Base-by-base conservation (phyloP, 1,140 invertebrate species). In the Dendroctonus valens region DNA sequence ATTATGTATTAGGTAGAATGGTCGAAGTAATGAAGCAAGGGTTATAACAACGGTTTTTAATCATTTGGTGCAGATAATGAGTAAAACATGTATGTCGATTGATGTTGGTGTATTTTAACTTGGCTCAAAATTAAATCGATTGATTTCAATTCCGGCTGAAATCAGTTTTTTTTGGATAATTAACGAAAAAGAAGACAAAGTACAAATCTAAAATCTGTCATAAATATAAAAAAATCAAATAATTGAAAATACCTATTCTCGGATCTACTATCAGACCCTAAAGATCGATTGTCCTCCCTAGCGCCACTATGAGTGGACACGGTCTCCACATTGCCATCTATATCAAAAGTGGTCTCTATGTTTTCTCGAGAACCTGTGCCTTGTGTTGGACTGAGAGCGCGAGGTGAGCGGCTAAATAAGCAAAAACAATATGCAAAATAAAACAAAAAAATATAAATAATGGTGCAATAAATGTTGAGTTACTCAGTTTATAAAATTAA, bases 251-350 rank as follows among this genome's bases (percentile, higher is more conserved):
- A 77, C 76, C 76, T 76, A 69, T 76, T 76, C 64, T 77, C 76
- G n/a, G 73, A 76, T 26, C 74, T 69, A 52, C 59, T 68, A 51
- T 68, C 66, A 8, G 76, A 77, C 44, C 74, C 74, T 51, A 77
- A 69, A 7, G 76, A 78, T 57, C 75, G 74, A 65, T 72, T 77
- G 68, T 78, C 77, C 66, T 79, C 78, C 61, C 75, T 73, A 42
- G 73, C 70, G 14, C 75, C 76, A 65, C 78, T 79, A 42, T 75
- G 72, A 12, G 75, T 77, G 11, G 78, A 79, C 61, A 77, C 86
- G 7, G 88, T 90, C 76, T 94, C 91, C 58, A 93, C 88, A 79
- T 93, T 93, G 38, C 89, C 89, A 67, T 91, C 90, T 58, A 90
- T 81, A 79, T 92, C 91, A 77, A 91, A 91, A 3, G 89, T 91